Evolutionary conservation across 1,140 invertebrate genomes (phyloP).

Genomic region (Holcopasites calliopsidis): DNA sequence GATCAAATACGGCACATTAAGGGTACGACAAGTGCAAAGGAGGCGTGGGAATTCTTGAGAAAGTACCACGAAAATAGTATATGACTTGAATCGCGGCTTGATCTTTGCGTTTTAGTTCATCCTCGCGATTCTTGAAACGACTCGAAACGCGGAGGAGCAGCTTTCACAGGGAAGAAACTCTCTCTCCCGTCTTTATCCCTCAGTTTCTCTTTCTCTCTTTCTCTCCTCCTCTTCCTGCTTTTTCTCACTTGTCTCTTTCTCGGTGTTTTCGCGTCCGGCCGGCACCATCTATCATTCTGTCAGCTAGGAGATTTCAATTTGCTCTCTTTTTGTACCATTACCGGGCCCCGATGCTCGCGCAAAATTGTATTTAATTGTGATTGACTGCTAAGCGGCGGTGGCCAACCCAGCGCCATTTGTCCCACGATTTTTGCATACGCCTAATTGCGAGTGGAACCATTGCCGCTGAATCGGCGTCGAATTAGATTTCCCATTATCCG

Average conservation of each 20-base stretch:
- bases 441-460: slow-evolving; percentile 61
- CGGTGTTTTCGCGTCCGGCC: slow-evolving; percentile 57
- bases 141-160: slow-evolving; percentile 37
- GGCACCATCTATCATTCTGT: slow-evolving; percentile 77
- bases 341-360: slow-evolving; percentile 66
- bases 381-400: slow-evolving; percentile 77
- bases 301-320: slow-evolving; percentile 79
- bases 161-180: slow-evolving; percentile 46
- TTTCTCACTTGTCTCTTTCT: slow-evolving; percentile 21
- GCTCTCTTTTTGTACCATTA: slow-evolving; percentile 78
- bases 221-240: background rate
- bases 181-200: background rate
- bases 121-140: slow-evolving; percentile 15
- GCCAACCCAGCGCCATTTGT: slow-evolving; percentile 67
- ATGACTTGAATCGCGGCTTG: slow-evolving; percentile 25
- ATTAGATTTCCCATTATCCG: background rate
- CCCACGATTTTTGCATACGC: slow-evolving; percentile 72
- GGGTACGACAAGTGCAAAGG: background rate
- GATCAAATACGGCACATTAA: background rate
- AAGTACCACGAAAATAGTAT: background rate
- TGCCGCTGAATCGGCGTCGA: slow-evolving; percentile 44
- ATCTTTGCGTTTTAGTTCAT: slow-evolving; percentile 52
- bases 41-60: background rate
- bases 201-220: background rate
- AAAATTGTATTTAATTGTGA: slow-evolving; percentile 80